Evolutionary conservation across 2,888 invertebrate genomes (phyloP).

Genomic region (Lithosia quadra): DNA sequence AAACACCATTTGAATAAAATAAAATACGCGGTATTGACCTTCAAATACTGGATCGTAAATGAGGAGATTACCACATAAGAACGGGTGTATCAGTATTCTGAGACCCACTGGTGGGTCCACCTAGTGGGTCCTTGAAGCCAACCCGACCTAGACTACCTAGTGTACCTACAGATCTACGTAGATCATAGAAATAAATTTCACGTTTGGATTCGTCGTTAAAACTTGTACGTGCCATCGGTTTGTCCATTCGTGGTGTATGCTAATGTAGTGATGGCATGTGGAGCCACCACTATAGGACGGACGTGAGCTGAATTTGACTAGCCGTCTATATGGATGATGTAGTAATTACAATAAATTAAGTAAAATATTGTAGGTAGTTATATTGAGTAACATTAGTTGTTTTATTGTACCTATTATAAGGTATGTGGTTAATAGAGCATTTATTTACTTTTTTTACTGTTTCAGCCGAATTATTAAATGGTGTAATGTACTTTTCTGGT

Average conservation of each 20-base stretch:
- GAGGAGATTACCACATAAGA: background rate
- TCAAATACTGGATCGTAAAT: too few species aligned
- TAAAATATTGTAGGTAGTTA: background rate
- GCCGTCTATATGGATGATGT: conserved; percentile 18
- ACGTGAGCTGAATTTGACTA: conserved; percentile 49
- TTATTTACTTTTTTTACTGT: background rate
- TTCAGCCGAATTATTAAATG: background rate
- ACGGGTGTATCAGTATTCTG: too few species aligned
- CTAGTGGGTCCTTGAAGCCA: too few species aligned
- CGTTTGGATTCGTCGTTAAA: conserved; percentile 7
- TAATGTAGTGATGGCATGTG: conserved; percentile 35
- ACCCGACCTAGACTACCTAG: background rate
- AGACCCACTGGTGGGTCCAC: too few species aligned
- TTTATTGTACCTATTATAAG: background rate
- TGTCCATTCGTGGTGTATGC: conserved; percentile 12
- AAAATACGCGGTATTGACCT: background rate
- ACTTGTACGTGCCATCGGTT: conserved; percentile 10
- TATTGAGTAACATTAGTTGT: background rate
- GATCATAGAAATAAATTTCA: background rate
- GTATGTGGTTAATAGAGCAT: background rate
- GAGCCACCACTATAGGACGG: conserved; percentile 40
- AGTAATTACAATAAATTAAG: background rate
- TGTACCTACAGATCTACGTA: background rate
- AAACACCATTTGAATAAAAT: background rate
- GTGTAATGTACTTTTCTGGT: background rate